Base-by-base conservation (phyloP, 1,140 invertebrate species). In the Artemia franciscana region DNA sequence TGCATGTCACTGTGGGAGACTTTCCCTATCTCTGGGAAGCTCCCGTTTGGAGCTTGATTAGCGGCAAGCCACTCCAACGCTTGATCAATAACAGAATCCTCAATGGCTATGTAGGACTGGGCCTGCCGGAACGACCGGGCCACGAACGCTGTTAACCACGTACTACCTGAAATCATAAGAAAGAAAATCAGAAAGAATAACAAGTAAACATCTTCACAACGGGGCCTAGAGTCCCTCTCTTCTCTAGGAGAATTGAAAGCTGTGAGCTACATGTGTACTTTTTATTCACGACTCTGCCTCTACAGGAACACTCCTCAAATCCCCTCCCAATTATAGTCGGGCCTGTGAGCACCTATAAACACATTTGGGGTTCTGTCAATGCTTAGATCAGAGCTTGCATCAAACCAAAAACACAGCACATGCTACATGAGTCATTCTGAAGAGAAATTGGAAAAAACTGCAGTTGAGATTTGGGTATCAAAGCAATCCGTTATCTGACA, bases 121-220 rank as follows among this genome's bases (percentile, higher is more conserved):
- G 90, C 91, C 73, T 89, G 84, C n/a, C 80, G 80, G 67, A 97
- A 84, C 28, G 91, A 88, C 66, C 89, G 82, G 0, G 84, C 82
- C 0, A 95, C 90, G 70, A 95, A 93, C 5, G 93, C 89, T 3
- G 95, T 98, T 63, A 98, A 77, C 84, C 84, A 86, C 66, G 18
- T 70, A 69, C 60, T 56, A 26, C 39, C 39, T 24, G 26, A 12
- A 64, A 63, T n/a, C 2, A 60, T 23, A 18, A 25, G 12, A 15
- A 60, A 12, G 12, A 0, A 60, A 9, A 39, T n/a, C 7, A 5
- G 25, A 21, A 65, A 26, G 18, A 12, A 3, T 9, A 7, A 18
- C 23, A 51, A 15, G 12, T 51, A 15, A 51, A 15, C 12, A 15
- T 51, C 39, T 3, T 12, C 39, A 15, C 12, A 18, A 15, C 39